Evolutionary conservation across 1,140 invertebrate genomes (phyloP).

Genomic region (Arctopsyche grandis): DNA sequence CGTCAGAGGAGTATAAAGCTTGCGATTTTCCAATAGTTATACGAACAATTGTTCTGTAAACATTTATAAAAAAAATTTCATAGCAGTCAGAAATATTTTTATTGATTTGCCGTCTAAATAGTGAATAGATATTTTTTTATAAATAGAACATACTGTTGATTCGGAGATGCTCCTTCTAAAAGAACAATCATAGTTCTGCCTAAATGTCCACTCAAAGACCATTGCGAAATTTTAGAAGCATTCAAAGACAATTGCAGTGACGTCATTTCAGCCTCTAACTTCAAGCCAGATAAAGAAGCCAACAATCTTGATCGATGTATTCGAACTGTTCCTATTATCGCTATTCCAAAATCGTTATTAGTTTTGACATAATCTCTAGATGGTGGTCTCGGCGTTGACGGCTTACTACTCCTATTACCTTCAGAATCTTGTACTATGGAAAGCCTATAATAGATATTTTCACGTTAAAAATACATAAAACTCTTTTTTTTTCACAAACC

Average conservation of each 20-base stretch:
- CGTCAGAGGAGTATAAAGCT: conserved; percentile 87
- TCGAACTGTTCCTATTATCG: conserved; percentile 89
- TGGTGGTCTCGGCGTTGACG: conserved; percentile 58
- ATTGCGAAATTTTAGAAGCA: conserved; percentile 87
- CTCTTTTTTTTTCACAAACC: conserved; percentile 7
- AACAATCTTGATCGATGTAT: conserved; percentile 88
- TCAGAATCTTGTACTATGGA: conserved; percentile 63
- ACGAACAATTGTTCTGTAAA: conserved; percentile 86
- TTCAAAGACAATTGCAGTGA: conserved; percentile 82
- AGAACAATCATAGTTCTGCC: conserved; percentile 93
- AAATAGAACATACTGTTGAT: conserved; percentile 75
- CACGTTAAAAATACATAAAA: background rate
- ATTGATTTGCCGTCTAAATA: too few relatives aligned
- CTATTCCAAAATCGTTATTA: conserved; percentile 62
- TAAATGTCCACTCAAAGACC: conserved; percentile 89
- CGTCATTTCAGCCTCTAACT: conserved; percentile 89
- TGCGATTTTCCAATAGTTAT: conserved; percentile 93
- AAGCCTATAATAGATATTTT: conserved; percentile 57
- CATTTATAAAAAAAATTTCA: conserved; percentile 10
- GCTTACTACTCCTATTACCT: conserved; percentile 57
- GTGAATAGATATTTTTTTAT: background rate
- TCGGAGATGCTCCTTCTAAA: conserved; percentile 88
- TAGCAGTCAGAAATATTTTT: background rate
- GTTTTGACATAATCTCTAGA: conserved; percentile 57
- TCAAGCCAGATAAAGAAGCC: conserved; percentile 92